Evolutionary conservation across 2,113 vertebrate species (phyloP), one percentile per base, ranked within the genome.

Genomic region (Aspiorhynchus laticeps): DNA sequence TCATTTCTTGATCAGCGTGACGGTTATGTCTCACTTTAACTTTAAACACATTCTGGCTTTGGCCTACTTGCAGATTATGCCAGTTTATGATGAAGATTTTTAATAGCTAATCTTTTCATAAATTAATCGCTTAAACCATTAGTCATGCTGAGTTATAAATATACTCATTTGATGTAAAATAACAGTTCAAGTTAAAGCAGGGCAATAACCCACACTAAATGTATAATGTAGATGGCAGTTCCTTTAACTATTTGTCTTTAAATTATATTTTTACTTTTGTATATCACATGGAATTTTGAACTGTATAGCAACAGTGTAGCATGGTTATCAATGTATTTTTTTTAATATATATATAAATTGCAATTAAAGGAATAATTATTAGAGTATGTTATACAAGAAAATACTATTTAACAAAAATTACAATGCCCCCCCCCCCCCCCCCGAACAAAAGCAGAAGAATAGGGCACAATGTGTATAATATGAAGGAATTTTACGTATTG

Each of bases 111-210:
- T 63, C 78, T 80, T 80, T 80, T 63, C 24, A 59, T 19, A 80
- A 80, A 80, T 80, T 4, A 63, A 80, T 61, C 56, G 36, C 31
- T 80, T 80, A n/a, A 61, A 80, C 76, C 33, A 63, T 80, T 61
- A 38, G 56, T 80, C 78, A 80, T 31, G 21, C 51, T 28, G 33
- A 26, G 53, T n/a, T 63, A 80, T 80, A 63, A 80, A 80, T 80
- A 80, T 61, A 61, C 33, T 24, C 5, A 61, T 61, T 33, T 79
- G 17, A 79, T 38, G 19, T 79, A n/a, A 79, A 79, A 59, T 36
- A 56, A 24, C 19, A 56, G 48, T 79, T 36, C 2, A 24, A 56
- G 51, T 79, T 19, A 59, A 59, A 79, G 48, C 51, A n/a, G 48
- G 31, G 28, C 77, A 36, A 12, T 33, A 56, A 56, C 19, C 51